A percentile compares a stretch with the other conserved stretches of the same genome.
These are phyloP conservation scores for Trachelus tabidus DNA, from an alignment of 2,888 invertebrate species.

Conservation along the genomic window DNA sequence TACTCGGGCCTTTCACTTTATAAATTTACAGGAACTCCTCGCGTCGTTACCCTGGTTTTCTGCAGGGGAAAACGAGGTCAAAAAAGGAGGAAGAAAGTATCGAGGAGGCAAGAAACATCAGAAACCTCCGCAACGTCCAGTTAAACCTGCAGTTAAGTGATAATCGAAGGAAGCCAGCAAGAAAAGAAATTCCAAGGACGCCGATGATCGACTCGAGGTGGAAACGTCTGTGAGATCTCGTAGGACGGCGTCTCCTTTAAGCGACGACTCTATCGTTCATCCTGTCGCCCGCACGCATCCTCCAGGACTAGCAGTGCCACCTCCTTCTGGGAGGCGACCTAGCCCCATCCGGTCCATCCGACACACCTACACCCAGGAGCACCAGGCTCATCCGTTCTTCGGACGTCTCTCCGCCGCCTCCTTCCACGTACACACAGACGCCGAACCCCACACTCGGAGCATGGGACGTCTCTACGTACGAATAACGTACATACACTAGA, in stretches of 20 bases:
- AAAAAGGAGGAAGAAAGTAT: no score
- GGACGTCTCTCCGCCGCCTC: not conserved
- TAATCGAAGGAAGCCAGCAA: not conserved
- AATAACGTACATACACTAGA: no score
- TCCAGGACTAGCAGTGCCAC: not conserved
- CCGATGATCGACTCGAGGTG: not conserved
- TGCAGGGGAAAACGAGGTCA: not conserved
- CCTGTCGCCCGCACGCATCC: constrained; percentile 20
- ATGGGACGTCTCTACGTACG: not conserved
- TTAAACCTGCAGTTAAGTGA: not conserved
- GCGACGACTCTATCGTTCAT: constrained; percentile 22
- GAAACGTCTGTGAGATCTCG: not conserved
- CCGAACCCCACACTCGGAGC: no score
- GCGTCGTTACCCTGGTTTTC: not conserved
- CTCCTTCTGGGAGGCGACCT: not conserved
- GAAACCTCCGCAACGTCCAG: not conserved
- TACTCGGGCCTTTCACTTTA: no score
- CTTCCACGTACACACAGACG: not conserved
- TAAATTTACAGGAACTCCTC: not conserved
- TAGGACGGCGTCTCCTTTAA: constrained; percentile 10
- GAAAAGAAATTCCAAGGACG: not conserved
- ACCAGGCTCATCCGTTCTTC: not conserved
- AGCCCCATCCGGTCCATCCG: not conserved
- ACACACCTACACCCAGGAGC: not conserved
- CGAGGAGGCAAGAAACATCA: not conserved